These are phyloP conservation scores for Sphaerodactylus townsendi DNA, from an alignment of 2,113 vertebrate species.

Conservation along the genomic window DNA sequence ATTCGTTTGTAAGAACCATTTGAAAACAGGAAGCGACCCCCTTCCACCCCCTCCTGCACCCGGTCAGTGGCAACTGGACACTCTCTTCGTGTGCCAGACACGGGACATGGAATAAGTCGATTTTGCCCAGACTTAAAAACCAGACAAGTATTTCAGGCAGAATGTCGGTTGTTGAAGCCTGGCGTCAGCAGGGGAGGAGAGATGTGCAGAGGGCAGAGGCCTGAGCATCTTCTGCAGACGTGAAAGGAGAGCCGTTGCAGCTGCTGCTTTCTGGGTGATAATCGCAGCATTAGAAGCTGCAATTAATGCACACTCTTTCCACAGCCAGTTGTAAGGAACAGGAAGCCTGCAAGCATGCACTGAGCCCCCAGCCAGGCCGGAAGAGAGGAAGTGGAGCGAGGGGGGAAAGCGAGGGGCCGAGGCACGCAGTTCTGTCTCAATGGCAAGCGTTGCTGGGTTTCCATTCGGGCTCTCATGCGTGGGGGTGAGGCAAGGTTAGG, in stretches of 20 bases:
- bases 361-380: not conserved
- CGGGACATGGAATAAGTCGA: not conserved
- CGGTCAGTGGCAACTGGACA: not conserved
- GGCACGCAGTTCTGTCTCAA: slow-evolving; percentile 85
- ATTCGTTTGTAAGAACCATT: not conserved
- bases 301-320: not conserved
- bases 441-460: slow-evolving; percentile 90
- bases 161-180: too few species aligned
- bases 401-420: not conserved
- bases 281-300: not conserved
- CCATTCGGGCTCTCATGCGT: slow-evolving; percentile 74
- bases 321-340: too few species aligned
- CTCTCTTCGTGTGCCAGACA: not conserved
- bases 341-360: not conserved
- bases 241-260: not conserved
- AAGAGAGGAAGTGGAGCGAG: slow-evolving; percentile 51
- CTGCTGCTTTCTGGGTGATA: not conserved
- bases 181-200: too few species aligned
- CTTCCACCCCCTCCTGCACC: too few species aligned
- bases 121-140: not conserved
- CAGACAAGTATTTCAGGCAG: not conserved
- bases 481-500: slow-evolving; percentile 69
- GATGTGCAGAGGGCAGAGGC: too few species aligned
- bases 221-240: too few species aligned
- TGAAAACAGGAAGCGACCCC: not conserved